These are phyloP conservation scores for Muscicapa comitata DNA, from an alignment of 2,797 vertebrate species.

Conservation along the genomic window DNA sequence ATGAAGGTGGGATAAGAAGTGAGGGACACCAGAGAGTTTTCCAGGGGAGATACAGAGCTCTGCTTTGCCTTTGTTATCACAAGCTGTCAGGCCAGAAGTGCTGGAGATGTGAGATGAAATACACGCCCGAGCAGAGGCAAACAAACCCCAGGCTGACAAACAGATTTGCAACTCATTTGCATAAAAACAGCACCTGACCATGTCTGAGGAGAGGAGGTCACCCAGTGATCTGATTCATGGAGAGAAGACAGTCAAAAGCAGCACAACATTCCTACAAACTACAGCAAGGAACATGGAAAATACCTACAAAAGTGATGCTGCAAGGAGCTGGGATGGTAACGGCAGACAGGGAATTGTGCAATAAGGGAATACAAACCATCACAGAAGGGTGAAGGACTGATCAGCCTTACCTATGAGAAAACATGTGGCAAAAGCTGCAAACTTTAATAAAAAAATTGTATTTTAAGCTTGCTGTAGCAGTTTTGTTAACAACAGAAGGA, in stretches of 20 bases:
- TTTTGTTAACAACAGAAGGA: background rate
- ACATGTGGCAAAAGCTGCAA: background rate
- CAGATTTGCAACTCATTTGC: background rate
- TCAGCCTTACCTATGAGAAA: background rate
- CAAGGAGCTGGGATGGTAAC: background rate
- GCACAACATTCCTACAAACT: background rate
- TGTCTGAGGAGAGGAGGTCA: background rate
- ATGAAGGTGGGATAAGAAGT: background rate
- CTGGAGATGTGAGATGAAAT: background rate
- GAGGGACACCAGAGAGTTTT: background rate
- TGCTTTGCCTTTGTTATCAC: slow-evolving; percentile 25
- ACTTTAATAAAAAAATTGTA: background rate
- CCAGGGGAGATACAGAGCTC: background rate
- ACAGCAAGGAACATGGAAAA: background rate
- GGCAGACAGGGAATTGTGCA: background rate
- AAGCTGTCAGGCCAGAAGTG: slow-evolving; percentile 11
- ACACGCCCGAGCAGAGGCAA: background rate
- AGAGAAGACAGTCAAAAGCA: background rate
- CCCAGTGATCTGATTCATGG: background rate
- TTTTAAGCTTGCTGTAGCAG: background rate
- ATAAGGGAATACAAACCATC: background rate
- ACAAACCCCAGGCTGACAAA: background rate
- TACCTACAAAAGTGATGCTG: background rate
- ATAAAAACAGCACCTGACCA: background rate
- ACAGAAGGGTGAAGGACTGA: background rate